Conservation (phyloP, 2,797 vertebrate species). For the Falco columbarius region DNA sequence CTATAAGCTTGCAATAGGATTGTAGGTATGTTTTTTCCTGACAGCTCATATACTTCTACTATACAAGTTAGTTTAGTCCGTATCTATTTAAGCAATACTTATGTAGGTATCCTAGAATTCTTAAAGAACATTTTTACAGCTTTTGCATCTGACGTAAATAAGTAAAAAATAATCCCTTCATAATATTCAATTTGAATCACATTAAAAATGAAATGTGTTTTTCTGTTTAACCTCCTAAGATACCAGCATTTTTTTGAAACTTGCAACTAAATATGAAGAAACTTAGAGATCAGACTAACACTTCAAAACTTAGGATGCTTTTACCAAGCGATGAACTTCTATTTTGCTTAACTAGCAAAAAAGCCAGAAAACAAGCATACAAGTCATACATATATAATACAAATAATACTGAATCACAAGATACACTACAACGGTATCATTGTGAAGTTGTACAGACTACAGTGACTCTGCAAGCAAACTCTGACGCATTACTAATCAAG, state of each 20-base stretch:
- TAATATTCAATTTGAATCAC: neutral
- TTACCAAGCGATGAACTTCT: neutral
- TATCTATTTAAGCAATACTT: conserved; percentile 46
- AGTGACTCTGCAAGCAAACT: neutral
- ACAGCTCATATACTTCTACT: conserved; percentile 26
- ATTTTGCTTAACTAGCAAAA: neutral
- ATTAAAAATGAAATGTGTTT: neutral
- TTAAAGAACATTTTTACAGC: neutral
- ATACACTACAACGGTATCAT: neutral
- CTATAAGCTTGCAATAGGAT: conserved; percentile 39
- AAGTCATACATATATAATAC: too few relatives aligned
- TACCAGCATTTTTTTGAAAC: neutral
- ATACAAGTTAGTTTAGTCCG: conserved; percentile 22
- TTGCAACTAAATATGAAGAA: neutral
- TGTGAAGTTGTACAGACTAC: neutral
- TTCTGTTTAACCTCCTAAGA: neutral
- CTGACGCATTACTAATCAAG: neutral
- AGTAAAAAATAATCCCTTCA: neutral
- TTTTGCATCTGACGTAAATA: neutral
- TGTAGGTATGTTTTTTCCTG: conserved; percentile 50
- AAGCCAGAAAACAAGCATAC: neutral
- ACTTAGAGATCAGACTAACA: neutral
- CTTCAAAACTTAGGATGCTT: neutral
- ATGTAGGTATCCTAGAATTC: neutral
- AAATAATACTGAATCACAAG: neutral